These are phyloP conservation scores for Pogonognathellus flavescens DNA, from an alignment of 1,140 invertebrate genomes.

Conservation along the genomic window DNA sequence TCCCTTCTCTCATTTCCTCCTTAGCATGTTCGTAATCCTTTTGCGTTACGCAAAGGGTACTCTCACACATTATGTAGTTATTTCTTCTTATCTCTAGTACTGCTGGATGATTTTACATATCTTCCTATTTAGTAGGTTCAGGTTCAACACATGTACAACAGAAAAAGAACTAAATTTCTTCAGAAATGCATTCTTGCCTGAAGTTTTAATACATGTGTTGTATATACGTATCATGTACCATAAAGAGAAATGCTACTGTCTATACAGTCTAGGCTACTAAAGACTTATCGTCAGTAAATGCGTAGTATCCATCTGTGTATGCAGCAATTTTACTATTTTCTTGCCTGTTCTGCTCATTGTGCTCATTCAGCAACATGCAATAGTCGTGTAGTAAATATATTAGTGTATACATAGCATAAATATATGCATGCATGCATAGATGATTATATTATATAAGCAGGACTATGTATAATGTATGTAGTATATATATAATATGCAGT, in stretches of 20 bases:
- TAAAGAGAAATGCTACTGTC: not conserved
- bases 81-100: too few relatives aligned
- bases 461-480: not conserved
- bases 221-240: not conserved
- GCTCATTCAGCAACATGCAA: not conserved
- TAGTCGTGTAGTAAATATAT: not conserved
- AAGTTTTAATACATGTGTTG: too few relatives aligned
- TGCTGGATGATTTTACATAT: too few relatives aligned
- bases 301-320: conserved; percentile 4
- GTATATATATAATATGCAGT: not conserved
- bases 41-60: too few relatives aligned
- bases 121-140: too few relatives aligned
- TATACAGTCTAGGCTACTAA: not conserved
- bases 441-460: not conserved
- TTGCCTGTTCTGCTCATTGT: not conserved
- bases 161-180: too few relatives aligned
- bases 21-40: not conserved
- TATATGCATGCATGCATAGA: not conserved
- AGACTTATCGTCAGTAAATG: not conserved
- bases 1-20: not conserved
- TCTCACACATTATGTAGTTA: too few relatives aligned
- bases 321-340: conserved; percentile 23
- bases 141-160: too few relatives aligned
- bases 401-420: too few relatives aligned
- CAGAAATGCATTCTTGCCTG: too few relatives aligned